These are phyloP conservation scores for Megastigmus dorsalis DNA, from an alignment of 2,888 invertebrate species.

Conservation along the genomic window DNA sequence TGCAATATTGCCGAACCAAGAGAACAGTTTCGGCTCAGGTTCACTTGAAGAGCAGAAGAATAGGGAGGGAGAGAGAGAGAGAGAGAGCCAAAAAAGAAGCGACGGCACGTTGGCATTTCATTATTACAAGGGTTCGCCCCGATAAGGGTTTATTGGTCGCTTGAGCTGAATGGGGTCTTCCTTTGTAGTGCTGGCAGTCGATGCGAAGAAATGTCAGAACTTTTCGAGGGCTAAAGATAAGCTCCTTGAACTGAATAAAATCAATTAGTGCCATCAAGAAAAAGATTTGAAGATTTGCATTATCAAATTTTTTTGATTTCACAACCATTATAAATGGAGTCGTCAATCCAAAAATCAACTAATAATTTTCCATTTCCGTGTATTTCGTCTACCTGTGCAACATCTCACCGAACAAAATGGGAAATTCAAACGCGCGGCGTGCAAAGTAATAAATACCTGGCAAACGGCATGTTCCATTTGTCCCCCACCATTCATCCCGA, in stretches of 20 bases:
- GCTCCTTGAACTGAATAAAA: constrained; percentile 8
- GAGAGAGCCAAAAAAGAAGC: constrained; percentile 24
- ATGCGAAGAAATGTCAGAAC: constrained; percentile 7
- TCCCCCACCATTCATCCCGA: constrained; percentile 16
- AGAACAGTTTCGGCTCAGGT: constrained; percentile 12
- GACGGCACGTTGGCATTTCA: constrained; percentile 46
- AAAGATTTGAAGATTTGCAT: background rate
- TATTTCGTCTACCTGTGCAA: background rate
- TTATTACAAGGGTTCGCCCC: constrained; percentile 39
- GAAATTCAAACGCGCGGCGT: constrained; percentile 40
- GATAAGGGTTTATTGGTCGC: constrained; percentile 46
- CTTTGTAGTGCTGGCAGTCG: constrained; percentile 20
- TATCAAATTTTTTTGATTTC: too few species aligned
- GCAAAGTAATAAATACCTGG: constrained; percentile 48
- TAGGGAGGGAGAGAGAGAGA: constrained; percentile 8
- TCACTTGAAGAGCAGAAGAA: background rate
- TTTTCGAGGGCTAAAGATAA: constrained; percentile 14
- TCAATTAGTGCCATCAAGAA: constrained; percentile 21
- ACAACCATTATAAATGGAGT: too few species aligned
- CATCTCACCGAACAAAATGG: constrained; percentile 39
- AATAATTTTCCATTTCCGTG: constrained; percentile 20
- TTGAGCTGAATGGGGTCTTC: constrained; percentile 21
- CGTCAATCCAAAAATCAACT: background rate
- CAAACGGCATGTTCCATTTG: constrained; percentile 49
- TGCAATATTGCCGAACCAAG: constrained; percentile 27